Conservation (phyloP, 1,140 invertebrate species). For the Drosophila melanogaster region Release_6_plus_ISO1_MT NT_033777.3:14604001-14604500, state of each 20-base stretch:
- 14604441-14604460: conserved; percentile 59
- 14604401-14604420: conserved; percentile 83
- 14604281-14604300: conserved; percentile 10
- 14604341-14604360: conserved; percentile 8
- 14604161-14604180: conserved; percentile 53
- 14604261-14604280: neutral
- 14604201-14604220: conserved; percentile 83
- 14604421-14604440: conserved; percentile 83
- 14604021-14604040: conserved; percentile 24
- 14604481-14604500: conserved; percentile 91
- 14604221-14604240: conserved; percentile 73
- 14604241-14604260: neutral
- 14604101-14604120: conserved; percentile 23
- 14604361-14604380: conserved; percentile 34
- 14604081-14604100: conserved; percentile 22
- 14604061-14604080: conserved; percentile 17
- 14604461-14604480: conserved; percentile 55
- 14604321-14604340: conserved; percentile 72
- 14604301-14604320: conserved; percentile 63
- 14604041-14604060: neutral
- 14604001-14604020: conserved; percentile 1
- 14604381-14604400: conserved; percentile 55
- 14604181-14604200: conserved; percentile 74
- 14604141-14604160: conserved; percentile 34
- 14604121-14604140: conserved; percentile 20